phyloP scores from a whole-genome alignment of 2,797 vertebrate species.

The Lateolabrax maculatus region DNA sequence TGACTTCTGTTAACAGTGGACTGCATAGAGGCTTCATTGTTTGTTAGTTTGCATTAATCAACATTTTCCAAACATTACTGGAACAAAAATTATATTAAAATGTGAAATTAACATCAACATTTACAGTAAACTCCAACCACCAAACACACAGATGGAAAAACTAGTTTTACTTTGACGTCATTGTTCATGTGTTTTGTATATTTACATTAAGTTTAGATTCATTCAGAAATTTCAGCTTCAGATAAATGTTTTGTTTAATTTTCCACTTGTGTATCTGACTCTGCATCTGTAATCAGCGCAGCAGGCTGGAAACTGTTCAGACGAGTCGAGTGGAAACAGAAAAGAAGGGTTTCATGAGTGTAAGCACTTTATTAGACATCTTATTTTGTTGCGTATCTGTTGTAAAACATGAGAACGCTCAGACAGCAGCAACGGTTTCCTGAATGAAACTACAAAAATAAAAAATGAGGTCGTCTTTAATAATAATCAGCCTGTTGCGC shows the following conservation, averaged over 20 bases:
- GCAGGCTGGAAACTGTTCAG: not conserved
- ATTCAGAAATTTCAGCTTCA: not conserved
- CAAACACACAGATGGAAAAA: conserved; percentile 18
- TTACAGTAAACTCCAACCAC: not conserved
- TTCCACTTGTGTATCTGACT: not conserved
- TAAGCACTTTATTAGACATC: not conserved
- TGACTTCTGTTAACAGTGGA: not conserved
- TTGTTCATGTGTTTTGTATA: not conserved
- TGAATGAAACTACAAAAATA: conserved; percentile 17
- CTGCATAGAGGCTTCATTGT: too few relatives aligned
- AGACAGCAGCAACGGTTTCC: conserved; percentile 11
- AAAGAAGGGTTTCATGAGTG: not conserved
- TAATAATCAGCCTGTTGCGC: not conserved
- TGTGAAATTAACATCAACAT: not conserved
- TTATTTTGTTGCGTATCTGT: not conserved
- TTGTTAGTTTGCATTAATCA: not conserved
- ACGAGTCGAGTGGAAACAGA: not conserved
- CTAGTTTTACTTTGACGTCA: not conserved
- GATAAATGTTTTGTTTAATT: too few relatives aligned
- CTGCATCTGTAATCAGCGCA: too few relatives aligned
- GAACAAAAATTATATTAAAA: not conserved
- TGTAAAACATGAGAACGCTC: not conserved
- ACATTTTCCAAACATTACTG: not conserved
- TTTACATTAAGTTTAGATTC: not conserved
- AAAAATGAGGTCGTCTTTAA: not conserved